Evolutionary conservation across 1,140 invertebrate genomes (phyloP).

Genomic region (Drepana arcuata): DNA sequence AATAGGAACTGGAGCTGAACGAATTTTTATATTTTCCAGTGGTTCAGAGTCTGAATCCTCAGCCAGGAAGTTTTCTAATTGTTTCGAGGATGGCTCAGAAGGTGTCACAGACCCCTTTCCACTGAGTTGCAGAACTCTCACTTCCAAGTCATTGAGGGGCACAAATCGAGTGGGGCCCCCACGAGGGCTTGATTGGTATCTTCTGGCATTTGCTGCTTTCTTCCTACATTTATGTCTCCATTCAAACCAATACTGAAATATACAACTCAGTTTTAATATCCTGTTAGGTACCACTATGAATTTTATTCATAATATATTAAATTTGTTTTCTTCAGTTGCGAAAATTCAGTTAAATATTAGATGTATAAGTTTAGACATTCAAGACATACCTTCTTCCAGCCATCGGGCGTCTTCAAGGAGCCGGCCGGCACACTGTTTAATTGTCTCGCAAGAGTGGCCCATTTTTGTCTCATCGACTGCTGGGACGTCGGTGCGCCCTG

Average conservation of each 20-base stretch:
- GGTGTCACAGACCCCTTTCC: conserved; percentile 25
- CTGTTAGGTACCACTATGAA: too few relatives aligned
- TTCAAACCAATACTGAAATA: conserved; percentile 58
- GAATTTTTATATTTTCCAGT: conserved; percentile 20
- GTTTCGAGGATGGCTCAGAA: conserved; percentile 20
- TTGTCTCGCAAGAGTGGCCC: conserved; percentile 39
- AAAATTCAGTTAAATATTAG: background rate
- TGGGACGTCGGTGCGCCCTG: conserved; percentile 28
- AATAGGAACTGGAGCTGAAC: conserved; percentile 3
- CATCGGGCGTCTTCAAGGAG: conserved; percentile 41
- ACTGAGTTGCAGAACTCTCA: conserved; percentile 43
- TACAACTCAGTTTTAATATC: too few relatives aligned
- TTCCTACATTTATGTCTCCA: conserved; percentile 58
- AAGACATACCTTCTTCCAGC: conserved; percentile 47
- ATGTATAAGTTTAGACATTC: background rate
- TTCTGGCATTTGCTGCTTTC: conserved; percentile 43
- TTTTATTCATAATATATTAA: too few relatives aligned
- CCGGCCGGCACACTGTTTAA: conserved; percentile 44
- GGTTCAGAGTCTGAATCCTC: conserved; percentile 40
- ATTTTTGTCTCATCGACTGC: conserved; percentile 36
- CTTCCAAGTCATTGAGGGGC: conserved; percentile 50
- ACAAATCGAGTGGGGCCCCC: conserved; percentile 31
- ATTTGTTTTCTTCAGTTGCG: too few relatives aligned
- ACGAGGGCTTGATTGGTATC: conserved; percentile 24
- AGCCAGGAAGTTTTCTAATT: conserved; percentile 27